A percentile compares a stretch with the other conserved stretches of the same genome.
These are phyloP conservation scores for Leucophenga varia DNA, from an alignment of 1,140 invertebrate species.

Conservation along the genomic window DNA sequence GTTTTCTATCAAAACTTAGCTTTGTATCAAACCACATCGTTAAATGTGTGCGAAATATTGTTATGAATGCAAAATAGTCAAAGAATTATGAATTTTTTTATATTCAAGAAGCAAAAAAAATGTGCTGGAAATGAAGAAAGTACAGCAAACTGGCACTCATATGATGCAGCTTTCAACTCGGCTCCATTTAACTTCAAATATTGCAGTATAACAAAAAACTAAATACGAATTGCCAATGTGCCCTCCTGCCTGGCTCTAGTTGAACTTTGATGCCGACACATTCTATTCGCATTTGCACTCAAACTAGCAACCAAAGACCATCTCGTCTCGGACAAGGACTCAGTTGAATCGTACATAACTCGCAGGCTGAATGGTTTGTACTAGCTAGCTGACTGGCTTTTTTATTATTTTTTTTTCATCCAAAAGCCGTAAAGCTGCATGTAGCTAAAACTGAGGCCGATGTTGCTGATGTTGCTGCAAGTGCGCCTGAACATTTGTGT, in stretches of 20 bases:
- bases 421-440: conserved; percentile 48
- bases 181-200: neutral
- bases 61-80: conserved; percentile 53
- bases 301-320: conserved; percentile 41
- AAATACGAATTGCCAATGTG: no score
- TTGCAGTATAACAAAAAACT: no score
- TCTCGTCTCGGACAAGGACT: no score
- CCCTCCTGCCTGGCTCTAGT: conserved; percentile 12
- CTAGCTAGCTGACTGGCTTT: conserved; percentile 27
- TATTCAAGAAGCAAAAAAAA: conserved; percentile 1
- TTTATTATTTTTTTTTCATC: conserved; percentile 28
- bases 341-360: no score
- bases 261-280: conserved; percentile 53
- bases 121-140: neutral
- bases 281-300: conserved; percentile 51
- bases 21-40: no score
- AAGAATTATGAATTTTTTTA: conserved; percentile 33
- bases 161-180: conserved; percentile 24
- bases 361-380: conserved; percentile 27
- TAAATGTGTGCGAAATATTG: conserved; percentile 51
- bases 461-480: no score
- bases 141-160: conserved; percentile 43
- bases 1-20: no score
- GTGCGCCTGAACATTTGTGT: no score
- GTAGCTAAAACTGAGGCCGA: conserved; percentile 3